phyloP scores from a whole-genome alignment of 2,888 invertebrate species.

The Psococerastis gibbosa region DNA sequence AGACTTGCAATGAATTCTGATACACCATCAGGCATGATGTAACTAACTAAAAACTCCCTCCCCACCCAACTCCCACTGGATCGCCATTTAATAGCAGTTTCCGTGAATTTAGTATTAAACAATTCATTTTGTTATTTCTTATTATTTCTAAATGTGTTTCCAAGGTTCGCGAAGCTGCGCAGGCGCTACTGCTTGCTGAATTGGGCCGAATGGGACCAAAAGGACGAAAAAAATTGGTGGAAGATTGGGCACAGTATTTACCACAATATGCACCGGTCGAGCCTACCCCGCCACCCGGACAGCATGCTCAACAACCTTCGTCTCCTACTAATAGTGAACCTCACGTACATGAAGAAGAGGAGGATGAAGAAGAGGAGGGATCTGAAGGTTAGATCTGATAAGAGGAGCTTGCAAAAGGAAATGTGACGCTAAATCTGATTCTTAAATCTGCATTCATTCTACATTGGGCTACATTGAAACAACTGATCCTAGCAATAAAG shows the following conservation, averaged over 20 bases:
- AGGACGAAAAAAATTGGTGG: conserved; percentile 81
- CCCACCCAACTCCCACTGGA: no score
- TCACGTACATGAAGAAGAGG: conserved; percentile 44
- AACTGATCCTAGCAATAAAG: background rate
- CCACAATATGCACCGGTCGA: conserved; percentile 72
- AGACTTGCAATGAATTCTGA: no score
- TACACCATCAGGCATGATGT: no score
- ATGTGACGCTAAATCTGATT: no score
- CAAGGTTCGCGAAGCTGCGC: conserved; percentile 78
- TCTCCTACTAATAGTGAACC: conserved; percentile 25
- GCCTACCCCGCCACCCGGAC: conserved; percentile 24
- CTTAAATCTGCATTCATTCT: no score
- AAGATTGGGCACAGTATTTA: conserved; percentile 90
- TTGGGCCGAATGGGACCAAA: conserved; percentile 72
- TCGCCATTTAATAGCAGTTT: no score
- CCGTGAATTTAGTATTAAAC: no score
- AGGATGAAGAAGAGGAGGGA: conserved; percentile 69
- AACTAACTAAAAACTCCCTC: no score
- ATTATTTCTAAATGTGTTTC: no score
- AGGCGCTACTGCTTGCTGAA: conserved; percentile 86
- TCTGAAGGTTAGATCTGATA: conserved; percentile 47
- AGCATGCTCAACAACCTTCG: conserved; percentile 43
- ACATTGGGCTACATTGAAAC: no score
- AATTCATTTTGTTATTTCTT: no score
- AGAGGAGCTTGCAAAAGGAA: background rate